phyloP scores from a whole-genome alignment of 2,797 vertebrate species.

The Molossus alvarezi region DNA sequence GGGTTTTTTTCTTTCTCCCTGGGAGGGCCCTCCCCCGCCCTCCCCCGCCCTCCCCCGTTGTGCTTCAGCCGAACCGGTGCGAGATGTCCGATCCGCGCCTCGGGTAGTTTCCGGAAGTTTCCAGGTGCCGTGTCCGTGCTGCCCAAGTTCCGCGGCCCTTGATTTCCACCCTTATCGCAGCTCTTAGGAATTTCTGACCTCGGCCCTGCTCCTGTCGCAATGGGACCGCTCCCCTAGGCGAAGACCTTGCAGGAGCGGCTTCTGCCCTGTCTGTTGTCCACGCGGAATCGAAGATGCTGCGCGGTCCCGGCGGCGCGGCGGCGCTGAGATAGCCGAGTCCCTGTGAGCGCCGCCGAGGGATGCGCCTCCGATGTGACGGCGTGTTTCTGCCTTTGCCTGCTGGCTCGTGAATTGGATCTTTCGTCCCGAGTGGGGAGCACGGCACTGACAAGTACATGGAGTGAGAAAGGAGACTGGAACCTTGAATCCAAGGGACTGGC shows the following conservation, averaged over 20 bases:
- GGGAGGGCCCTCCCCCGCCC: neutral
- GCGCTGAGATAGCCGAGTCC: constrained; percentile 88
- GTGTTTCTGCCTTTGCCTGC: constrained; percentile 83
- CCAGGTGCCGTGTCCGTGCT: constrained; percentile 78
- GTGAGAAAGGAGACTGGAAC: constrained; percentile 84
- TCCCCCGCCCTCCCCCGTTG: neutral
- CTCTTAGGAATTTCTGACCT: constrained; percentile 80
- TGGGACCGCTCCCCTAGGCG: constrained; percentile 88
- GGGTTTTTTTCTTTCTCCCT: constrained; percentile 19
- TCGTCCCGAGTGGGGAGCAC: constrained; percentile 85
- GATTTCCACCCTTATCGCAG: constrained; percentile 56
- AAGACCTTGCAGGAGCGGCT: constrained; percentile 82
- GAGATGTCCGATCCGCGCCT: constrained; percentile 73
- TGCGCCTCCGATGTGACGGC: constrained; percentile 86
- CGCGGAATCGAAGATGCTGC: constrained; percentile 86
- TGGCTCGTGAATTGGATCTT: constrained; percentile 83
- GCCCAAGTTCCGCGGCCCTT: constrained; percentile 86
- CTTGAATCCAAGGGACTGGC: constrained; percentile 82
- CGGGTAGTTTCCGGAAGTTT: constrained; percentile 81
- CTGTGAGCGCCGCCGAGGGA: constrained; percentile 77
- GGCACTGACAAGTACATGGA: constrained; percentile 80
- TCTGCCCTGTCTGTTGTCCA: constrained; percentile 84
- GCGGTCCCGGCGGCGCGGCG: constrained; percentile 80
- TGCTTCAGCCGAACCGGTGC: constrained; percentile 69
- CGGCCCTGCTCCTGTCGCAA: constrained; percentile 55